Base-by-base conservation (phyloP, 2,888 invertebrate genomes). In the Orthosia gracilis region DNA sequence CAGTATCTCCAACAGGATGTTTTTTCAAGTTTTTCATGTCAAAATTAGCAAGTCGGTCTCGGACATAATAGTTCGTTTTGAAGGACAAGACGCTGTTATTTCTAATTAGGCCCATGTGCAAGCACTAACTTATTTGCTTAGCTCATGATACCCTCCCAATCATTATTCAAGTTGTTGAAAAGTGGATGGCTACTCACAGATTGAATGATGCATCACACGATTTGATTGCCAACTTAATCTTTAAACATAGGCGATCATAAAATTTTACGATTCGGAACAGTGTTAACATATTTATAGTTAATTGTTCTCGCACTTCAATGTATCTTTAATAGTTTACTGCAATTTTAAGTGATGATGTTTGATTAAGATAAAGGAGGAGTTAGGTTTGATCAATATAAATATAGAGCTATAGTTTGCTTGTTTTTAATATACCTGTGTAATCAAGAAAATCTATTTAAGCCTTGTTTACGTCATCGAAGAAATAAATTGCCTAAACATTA, bases 211-310 rank as follows among this genome's bases (percentile, higher is more conserved):
- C 49, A 31, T 47, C 55, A 72, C 23, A 45, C 15, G n/a, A 50
- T 69, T 54, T n/a, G 31, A 62, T 69, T 61, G 47, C 47, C 26
- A 66, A 50, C 21, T 50, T 55, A 59, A 47, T 61, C 55, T 23
- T 4, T 18, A 63, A 52, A 40, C n/a, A 23, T 31, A 26, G 23
- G 26, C 45, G 18, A 72, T 47, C 45, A 40, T 57, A 58, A 63
- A 57, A 63, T 63, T 64, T 65, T 15, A 55, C 55, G 76, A 58
- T 58, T 66, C 45, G 26, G 59, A 79, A 59, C n/a, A 54, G 55
- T 61, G 50, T 79, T 69, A 67, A 54, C 17, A 67, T 78, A 69
- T 78, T 73, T 67, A 79, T 67, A 69, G 73, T 59, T 50, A 72
- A 67, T 58, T 66, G 58, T 70, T 79, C 18, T 50, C 21, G 23